Base-by-base conservation (phyloP, 2,113 vertebrate species). In the Poeciliopsis occidentalis region DNA sequence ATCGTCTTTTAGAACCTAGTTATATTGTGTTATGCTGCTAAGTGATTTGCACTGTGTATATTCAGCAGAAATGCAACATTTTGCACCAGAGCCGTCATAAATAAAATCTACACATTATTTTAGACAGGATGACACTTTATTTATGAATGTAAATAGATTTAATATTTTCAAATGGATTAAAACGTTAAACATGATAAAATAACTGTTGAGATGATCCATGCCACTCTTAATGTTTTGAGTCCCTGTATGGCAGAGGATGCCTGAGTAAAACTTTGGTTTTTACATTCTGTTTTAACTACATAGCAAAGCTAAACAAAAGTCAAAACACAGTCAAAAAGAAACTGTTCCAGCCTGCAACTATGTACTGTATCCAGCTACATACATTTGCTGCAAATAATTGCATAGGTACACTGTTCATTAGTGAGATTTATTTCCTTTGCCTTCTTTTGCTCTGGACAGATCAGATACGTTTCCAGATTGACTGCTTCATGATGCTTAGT, bases 381-480 rank as follows among this genome's bases (percentile, higher is more conserved):
- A 62, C 30, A 64, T 34, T 60, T 64, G 60, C 32, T 70, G 39
- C 34, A 69, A 11, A 30, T 8, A 30, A 67, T 24, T 44, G 27
- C 65, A 67, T 29, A 54, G 19, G 11, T 34, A 44, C 67, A 30
- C 7, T 64, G 61, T 41, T 69, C 29, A 17, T 72, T 15, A 32
- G 57, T 64, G 0, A 67, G 24, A 3, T 84, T 84, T 77, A 51
- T 24, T 82, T 83, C 39, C 39, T 41, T 3, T 41, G 3, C 12
- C 85, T 19, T 75, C 75, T 75, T 67, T 83, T 79, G 87, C 64
- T 75, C 87, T 69, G 68, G 63, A 83, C 77, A 73, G 79, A 76
- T 75, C 15, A 26, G 32, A 62, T 78, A 69, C 73, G 79, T 78
- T 89, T 63, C 73, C 66, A 76, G 73, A 57, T 29, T 22, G 29